Conservation (phyloP, 2,797 vertebrate genomes). For the Notolabrus celidotus region DNA sequence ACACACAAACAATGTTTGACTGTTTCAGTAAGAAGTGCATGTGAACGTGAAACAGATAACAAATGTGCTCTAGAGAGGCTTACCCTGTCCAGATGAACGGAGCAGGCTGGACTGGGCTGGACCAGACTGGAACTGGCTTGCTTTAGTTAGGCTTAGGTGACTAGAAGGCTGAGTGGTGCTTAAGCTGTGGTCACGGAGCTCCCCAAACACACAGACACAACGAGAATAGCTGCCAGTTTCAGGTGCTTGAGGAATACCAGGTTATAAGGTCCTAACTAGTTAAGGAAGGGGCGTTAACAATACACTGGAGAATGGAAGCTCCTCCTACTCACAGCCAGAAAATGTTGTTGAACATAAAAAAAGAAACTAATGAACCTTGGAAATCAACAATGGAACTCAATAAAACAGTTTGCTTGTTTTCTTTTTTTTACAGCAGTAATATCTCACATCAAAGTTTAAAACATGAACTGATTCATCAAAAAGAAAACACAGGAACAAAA, state of each 20-base stretch:
- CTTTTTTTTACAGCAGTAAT: slow-evolving; percentile 78
- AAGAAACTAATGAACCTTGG: slow-evolving; percentile 67
- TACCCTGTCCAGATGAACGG: slow-evolving; percentile 90
- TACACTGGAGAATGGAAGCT: slow-evolving; percentile 80
- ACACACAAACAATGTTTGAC: background rate
- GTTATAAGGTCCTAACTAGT: slow-evolving; percentile 78
- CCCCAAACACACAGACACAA: slow-evolving; percentile 82
- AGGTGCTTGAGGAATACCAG: slow-evolving; percentile 82
- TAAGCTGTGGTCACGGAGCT: slow-evolving; percentile 82
- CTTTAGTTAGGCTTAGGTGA: slow-evolving; percentile 86
- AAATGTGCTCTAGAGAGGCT: slow-evolving; percentile 14
- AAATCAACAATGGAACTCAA: slow-evolving; percentile 76
- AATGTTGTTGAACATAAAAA: slow-evolving; percentile 74
- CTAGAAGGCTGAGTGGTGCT: slow-evolving; percentile 87
- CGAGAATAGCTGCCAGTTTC: slow-evolving; percentile 88
- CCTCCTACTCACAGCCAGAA: slow-evolving; percentile 82
- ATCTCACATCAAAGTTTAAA: slow-evolving; percentile 83
- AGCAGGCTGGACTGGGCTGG: slow-evolving; percentile 87
- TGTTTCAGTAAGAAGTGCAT: background rate
- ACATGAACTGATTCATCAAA: slow-evolving; percentile 75
- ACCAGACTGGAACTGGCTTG: slow-evolving; percentile 81
- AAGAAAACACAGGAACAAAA: slow-evolving; percentile 67
- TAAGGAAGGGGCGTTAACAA: slow-evolving; percentile 73
- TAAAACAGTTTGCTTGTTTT: slow-evolving; percentile 66
- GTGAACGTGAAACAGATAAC: background rate